Base-by-base conservation (phyloP, 1,140 invertebrate genomes). In the Polypedilum vanderplanki region DNA sequence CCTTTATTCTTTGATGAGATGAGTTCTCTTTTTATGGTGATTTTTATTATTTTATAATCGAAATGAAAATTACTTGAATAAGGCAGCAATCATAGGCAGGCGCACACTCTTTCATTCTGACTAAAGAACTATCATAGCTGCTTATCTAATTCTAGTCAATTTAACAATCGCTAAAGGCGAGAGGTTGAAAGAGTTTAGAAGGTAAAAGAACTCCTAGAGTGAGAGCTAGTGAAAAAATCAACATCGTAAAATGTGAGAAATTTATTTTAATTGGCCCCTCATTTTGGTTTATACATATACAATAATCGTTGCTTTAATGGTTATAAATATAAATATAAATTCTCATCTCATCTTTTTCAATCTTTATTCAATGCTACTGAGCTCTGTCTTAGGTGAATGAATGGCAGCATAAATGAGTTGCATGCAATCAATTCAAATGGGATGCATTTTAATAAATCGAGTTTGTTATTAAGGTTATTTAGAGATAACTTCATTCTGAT, bases 201-300 rank as follows among this genome's bases (percentile, higher is more conserved):
- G 46, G 12, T 57, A 15, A 57, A 57, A 57, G 46, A 57, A 33
- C 12, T n/a, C 46, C 3, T 57, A 57, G 46, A 12, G 46, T n/a
- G 41, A 46, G 41, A 46, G 41, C 1, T 10, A 46, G 10, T 41
- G 10, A n/a, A 46, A 57, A 57, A 57, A 57, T 57, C 46, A 57
- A 57, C 46, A 57, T 57, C n/a, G n/a, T 57, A 57, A 57, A 57
- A 57, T 57, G 46, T 57, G 46, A 57, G 46, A 57, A 57, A 57
- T n/a, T 57, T 57, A n/a, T 57, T n/a, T 57, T 57, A 57, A 57
- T 57, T 57, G 46, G 46, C 46, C 46, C 12, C 46, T 57, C 46
- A 57, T 57, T 57, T 57, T n/a, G 46, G 46, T 57, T 57, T n/a
- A n/a, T 57, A 10, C 41, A 46, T n/a, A 33, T 33, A 33, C 24